phyloP scores from a whole-genome alignment of 2,888 invertebrate species.

The Melanchra persicariae region DNA sequence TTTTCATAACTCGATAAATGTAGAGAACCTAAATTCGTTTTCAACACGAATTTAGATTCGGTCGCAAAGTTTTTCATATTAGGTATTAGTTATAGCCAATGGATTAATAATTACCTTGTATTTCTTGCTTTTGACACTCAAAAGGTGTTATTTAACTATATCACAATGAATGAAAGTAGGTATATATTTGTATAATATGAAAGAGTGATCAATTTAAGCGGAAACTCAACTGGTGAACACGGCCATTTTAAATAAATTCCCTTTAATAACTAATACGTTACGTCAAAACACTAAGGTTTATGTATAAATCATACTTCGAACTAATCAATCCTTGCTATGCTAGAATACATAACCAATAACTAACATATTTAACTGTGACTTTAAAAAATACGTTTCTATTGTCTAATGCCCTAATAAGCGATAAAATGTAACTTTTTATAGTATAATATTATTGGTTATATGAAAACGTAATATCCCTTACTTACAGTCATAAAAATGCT shows the following conservation, averaged over 20 bases:
- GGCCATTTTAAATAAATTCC: neutral
- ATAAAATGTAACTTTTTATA: too few relatives aligned
- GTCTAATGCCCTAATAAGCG: too few relatives aligned
- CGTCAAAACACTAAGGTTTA: neutral
- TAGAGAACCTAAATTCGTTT: too few relatives aligned
- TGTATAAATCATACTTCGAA: neutral
- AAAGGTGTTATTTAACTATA: neutral
- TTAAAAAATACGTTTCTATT: too few relatives aligned
- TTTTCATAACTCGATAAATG: too few relatives aligned
- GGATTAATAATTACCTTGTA: too few relatives aligned
- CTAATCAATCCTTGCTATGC: neutral
- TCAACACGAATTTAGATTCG: too few relatives aligned
- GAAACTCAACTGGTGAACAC: neutral
- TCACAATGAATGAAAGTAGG: neutral
- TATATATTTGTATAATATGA: neutral
- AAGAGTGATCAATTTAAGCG: neutral
- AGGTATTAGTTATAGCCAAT: too few relatives aligned
- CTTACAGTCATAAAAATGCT: neutral
- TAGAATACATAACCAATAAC: neutral
- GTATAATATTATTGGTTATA: neutral
- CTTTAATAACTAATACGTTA: neutral
- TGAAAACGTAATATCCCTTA: neutral
- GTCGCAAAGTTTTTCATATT: too few relatives aligned
- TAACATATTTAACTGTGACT: neutral
- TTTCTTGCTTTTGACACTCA: too few relatives aligned